Base-by-base conservation (phyloP, 2,888 invertebrate species). In the Drosophila prostipennis region DNA sequence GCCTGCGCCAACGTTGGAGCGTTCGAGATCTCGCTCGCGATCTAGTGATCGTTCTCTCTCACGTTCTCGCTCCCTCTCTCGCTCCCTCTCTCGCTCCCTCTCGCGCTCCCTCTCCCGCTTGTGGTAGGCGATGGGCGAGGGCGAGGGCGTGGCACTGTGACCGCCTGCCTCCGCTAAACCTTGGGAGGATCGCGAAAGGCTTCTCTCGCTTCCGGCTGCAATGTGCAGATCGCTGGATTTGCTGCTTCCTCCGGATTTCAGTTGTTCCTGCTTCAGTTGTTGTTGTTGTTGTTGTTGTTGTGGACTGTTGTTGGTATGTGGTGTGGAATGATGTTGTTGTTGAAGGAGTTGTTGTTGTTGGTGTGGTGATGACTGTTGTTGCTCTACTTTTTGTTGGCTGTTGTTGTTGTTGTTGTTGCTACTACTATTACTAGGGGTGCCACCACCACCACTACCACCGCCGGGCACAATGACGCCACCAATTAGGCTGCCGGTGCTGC, bases 401-500 rank as follows among this genome's bases (percentile, higher is more conserved):
- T 72, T 80, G 90, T 74, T 89, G 89, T 74, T 90, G 90, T 76
- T 80, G 54, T 85, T 85, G 80, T 87, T 90, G 86, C 85, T 91
- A 86, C 87, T 89, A 84, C 76, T 86, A 86, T 81, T 90, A 87
- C 81, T 89, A 90, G 84, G 90, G 90, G 79, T 90, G 81, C 88
- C 84, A 90, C 87, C 42, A 42, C 42, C 34, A 34, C 34, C 42
- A 42, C 42, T 11, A 34, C 34, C 90, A 88, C 89, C 90, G 89
- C 92, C 91, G 87, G 92, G 90, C 84, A 92, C 90, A 87, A 92
- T 91, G 85, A 92, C 91, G 89, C 91, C 91, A 88, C 92, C 90
- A 87, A 91, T 91, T 86, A 92, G 91, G 90, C 90, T 89, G 76
- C 76, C 87, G 90, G 91, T 90, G 90, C 91, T 90, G 90, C 91